phyloP scores from a whole-genome alignment of 23 tunicate genomes.

The Botrylloides violaceus region DNA sequence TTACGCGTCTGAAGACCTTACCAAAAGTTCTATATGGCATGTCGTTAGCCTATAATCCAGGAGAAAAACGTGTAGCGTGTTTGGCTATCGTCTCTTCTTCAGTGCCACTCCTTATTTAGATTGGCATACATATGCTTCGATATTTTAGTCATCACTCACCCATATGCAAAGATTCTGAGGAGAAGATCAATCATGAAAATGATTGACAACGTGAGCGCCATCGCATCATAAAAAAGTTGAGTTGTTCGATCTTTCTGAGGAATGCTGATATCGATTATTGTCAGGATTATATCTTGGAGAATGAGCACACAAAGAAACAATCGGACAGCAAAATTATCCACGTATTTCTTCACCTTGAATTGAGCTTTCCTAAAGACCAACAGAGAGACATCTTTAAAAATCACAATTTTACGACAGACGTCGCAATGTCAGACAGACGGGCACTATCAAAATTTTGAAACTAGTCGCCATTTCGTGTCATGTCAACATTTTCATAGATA shows the following conservation, averaged over 20 bases:
- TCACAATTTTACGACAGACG: no score
- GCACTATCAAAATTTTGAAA: no score
- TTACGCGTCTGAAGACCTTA: not conserved
- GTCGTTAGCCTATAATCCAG: not conserved
- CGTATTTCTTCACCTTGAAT: slow-evolving; percentile 27
- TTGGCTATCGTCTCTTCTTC: no score
- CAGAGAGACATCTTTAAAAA: no score
- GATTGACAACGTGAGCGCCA: slow-evolving; percentile 49
- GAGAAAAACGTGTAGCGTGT: not conserved
- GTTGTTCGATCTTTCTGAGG: slow-evolving; percentile 24
- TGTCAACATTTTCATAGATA: no score
- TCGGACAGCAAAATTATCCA: slow-evolving; percentile 51
- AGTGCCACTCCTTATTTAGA: no score
- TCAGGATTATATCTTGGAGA: slow-evolving; percentile 61
- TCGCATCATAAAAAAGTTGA: slow-evolving; percentile 42
- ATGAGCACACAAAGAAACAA: slow-evolving; percentile 58
- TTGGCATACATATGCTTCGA: no score
- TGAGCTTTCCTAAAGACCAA: slow-evolving; percentile 35
- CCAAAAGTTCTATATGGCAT: not conserved
- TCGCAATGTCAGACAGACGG: no score
- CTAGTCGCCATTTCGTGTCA: no score
- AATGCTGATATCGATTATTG: slow-evolving; percentile 74
- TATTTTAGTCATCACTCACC: no score
- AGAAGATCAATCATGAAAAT: slow-evolving; percentile 58
- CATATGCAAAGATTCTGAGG: slow-evolving; percentile 70